phyloP scores from a whole-genome alignment of 2,113 vertebrate species.

The Pelobates fuscus region DNA sequence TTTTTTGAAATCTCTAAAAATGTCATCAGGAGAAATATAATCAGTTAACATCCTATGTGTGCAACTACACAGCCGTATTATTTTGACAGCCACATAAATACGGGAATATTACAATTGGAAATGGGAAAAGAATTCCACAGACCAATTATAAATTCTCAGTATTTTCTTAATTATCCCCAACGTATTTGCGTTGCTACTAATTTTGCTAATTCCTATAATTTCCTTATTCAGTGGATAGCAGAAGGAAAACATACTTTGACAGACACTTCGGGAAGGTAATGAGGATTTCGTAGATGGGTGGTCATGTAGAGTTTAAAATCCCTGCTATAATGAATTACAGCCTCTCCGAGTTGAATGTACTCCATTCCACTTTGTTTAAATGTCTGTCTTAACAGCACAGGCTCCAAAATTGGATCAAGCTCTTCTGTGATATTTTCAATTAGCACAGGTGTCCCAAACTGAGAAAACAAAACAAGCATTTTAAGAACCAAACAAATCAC shows the following conservation, averaged over 20 bases:
- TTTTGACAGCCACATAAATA: constrained; percentile 49
- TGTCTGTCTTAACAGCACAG: constrained; percentile 54
- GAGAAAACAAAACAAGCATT: constrained; percentile 27
- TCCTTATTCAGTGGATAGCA: constrained; percentile 54
- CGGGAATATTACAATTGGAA: constrained; percentile 45
- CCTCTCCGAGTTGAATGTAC: constrained; percentile 53
- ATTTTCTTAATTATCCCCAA: constrained; percentile 44
- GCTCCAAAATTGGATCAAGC: constrained; percentile 49
- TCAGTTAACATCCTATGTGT: constrained; percentile 10
- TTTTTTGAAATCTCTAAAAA: too few species aligned
- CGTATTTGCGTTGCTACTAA: constrained; percentile 38
- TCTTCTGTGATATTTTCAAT: constrained; percentile 62
- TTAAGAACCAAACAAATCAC: constrained; percentile 8
- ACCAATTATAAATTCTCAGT: constrained; percentile 48
- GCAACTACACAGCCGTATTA: constrained; percentile 42
- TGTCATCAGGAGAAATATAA: constrained; percentile 42
- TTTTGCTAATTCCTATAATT: constrained; percentile 54
- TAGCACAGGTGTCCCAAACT: constrained; percentile 54
- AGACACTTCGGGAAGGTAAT: constrained; percentile 64
- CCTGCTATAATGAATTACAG: constrained; percentile 58
- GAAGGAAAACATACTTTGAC: constrained; percentile 65
- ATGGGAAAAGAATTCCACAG: constrained; percentile 44
- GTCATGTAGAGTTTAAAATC: constrained; percentile 64
- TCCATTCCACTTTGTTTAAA: constrained; percentile 57
- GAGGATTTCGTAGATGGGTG: constrained; percentile 61